phyloP scores from a whole-genome alignment of 2,888 invertebrate genomes.

The Entomobrya multifasciata region DNA sequence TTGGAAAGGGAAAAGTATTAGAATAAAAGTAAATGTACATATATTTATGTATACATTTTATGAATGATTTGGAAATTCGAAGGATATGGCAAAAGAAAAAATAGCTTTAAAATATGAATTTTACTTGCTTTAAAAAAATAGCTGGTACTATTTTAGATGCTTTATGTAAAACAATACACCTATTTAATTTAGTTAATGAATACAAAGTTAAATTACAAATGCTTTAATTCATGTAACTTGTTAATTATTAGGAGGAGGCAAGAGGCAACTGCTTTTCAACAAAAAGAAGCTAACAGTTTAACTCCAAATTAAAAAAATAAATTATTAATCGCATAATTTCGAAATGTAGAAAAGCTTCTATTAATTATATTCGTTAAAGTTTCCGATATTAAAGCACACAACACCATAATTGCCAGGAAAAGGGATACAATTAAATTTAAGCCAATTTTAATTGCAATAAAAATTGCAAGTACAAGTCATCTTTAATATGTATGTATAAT shows the following conservation, averaged over 20 bases:
- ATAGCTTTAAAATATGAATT: neutral
- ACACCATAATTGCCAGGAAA: neutral
- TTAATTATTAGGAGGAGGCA: no score
- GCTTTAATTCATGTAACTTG: no score
- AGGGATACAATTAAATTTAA: slow-evolving; percentile 31
- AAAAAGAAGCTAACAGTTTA: no score
- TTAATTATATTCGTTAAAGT: no score
- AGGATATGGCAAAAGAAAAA: neutral
- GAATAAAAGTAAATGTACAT: neutral
- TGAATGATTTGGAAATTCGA: no score
- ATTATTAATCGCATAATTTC: no score
- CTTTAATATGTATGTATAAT: neutral
- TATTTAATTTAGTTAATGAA: no score
- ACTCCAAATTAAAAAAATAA: no score
- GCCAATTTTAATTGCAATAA: neutral
- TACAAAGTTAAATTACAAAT: no score
- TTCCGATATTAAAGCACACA: neutral
- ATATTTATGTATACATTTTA: no score
- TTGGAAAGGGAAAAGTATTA: slow-evolving; percentile 18
- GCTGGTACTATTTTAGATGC: slow-evolving; percentile 44
- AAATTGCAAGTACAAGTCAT: slow-evolving; percentile 45
- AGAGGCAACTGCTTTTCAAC: no score
- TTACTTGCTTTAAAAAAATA: neutral
- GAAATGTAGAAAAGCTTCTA: neutral
- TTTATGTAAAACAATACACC: neutral